These are phyloP conservation scores for Lepisosteus oculatus DNA, from an alignment of 2,113 vertebrate species.

Conservation along the genomic window DNA sequence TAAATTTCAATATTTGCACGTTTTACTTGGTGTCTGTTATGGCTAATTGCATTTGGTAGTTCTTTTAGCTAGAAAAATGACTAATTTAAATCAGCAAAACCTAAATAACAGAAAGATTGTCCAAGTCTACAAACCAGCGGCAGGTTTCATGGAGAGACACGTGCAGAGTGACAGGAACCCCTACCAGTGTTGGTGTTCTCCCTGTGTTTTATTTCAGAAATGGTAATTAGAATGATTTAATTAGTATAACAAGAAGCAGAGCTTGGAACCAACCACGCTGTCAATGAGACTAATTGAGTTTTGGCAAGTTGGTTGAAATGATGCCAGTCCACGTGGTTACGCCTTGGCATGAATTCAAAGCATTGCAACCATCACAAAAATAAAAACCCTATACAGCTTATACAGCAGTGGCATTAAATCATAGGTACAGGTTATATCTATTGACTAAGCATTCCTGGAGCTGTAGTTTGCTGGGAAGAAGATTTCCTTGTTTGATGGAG, in stretches of 20 bases:
- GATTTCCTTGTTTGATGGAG: no score
- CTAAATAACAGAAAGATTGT: background rate
- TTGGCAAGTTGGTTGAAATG: slow-evolving; percentile 19
- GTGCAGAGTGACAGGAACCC: background rate
- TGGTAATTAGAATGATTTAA: slow-evolving; percentile 25
- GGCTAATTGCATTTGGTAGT: no score
- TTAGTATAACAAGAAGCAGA: slow-evolving; percentile 22
- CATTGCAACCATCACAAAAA: background rate
- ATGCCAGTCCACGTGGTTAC: slow-evolving; percentile 1
- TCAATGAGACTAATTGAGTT: slow-evolving; percentile 27
- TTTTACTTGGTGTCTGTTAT: no score
- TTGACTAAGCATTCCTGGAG: background rate
- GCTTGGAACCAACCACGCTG: slow-evolving; percentile 12
- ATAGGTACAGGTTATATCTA: slow-evolving; percentile 5
- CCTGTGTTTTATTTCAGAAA: slow-evolving; percentile 17
- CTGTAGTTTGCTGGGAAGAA: no score
- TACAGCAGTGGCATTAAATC: slow-evolving; percentile 6
- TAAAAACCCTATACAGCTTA: slow-evolving; percentile 4
- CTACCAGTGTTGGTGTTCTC: background rate
- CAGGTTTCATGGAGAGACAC: background rate
- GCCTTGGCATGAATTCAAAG: slow-evolving; percentile 13
- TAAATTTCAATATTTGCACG: no score
- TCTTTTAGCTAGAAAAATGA: background rate
- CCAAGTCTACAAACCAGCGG: background rate
- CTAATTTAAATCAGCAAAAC: background rate